Conservation (phyloP, 2,113 vertebrate genomes). For the Saimiri boliviensis region DNA sequence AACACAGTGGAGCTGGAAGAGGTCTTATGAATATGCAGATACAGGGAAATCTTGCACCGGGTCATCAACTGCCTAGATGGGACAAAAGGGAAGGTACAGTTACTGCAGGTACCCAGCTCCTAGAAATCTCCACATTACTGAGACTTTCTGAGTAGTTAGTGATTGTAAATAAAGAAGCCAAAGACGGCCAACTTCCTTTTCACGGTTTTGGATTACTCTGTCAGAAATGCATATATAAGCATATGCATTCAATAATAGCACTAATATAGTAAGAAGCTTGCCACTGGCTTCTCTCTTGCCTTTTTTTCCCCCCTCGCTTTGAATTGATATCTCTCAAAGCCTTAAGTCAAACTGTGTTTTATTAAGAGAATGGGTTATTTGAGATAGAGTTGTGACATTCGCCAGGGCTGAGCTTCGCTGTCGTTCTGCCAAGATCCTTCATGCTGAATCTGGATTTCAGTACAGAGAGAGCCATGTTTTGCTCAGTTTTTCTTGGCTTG, state of each 20-base stretch:
- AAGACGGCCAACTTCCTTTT: conserved; percentile 80
- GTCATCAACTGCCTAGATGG: conserved; percentile 69
- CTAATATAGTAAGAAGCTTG: background rate
- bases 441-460: conserved; percentile 80
- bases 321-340: conserved; percentile 48
- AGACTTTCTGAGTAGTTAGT: conserved; percentile 74
- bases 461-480: conserved; percentile 64
- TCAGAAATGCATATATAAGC: conserved; percentile 66
- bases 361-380: conserved; percentile 71
- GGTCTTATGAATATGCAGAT: conserved; percentile 85
- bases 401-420: conserved; percentile 75
- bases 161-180: conserved; percentile 80
- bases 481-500: conserved; percentile 80
- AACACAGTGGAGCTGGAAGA: conserved; percentile 73
- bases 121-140: conserved; percentile 78
- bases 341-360: conserved; percentile 72
- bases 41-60: conserved; percentile 80
- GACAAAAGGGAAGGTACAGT: conserved; percentile 76
- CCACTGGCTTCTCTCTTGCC: background rate
- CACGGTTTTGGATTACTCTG: conserved; percentile 77
- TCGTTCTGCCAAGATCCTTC: conserved; percentile 78
- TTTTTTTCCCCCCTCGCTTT: conserved; percentile 3
- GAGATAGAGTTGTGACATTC: conserved; percentile 62
- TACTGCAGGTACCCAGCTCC: conserved; percentile 70
- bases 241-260: background rate